Evolutionary conservation across 2,888 invertebrate species (phyloP), one percentile per base, ranked within the genome.

Genomic region (Acrobasis suavella): DNA sequence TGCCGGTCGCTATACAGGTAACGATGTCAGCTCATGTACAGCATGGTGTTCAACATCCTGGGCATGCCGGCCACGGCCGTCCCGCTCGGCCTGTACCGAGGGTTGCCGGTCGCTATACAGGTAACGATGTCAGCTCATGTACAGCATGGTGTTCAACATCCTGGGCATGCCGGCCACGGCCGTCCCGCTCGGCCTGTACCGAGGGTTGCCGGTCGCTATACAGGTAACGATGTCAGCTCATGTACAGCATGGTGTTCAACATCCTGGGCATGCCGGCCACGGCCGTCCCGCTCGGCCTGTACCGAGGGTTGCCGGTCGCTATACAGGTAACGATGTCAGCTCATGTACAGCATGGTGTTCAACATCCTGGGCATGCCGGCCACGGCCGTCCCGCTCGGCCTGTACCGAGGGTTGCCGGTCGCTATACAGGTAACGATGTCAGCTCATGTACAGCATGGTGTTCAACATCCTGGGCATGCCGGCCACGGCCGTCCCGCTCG

Each of bases 1-100:
- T 97, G 64, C 97, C 97, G 0, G 78, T 96, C 38, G 96, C 96
- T 10, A 86, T 97, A 67, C 97, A 97, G 91, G 95, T 97, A 69
- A 8, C 46, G 6, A 93, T 0, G 94, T n/a, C n/a, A 94, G 65
- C 93, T 94, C 50, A 79, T 93, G 59, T 96, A 96, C 87, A 91
- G 94, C 2, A 94, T 94, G 81, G 82, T 95, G 64, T 94, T 95
- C 79, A 97, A 97, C 86, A 86, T 95, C 3, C 89, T 96, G 1
- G 96, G 96, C 0, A 86, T 96, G 75, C 97, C 97, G 1, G 94
- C 95, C 15, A 95, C 96, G 2, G 94, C 95, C 67, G 95, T 96
- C 63, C 97, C 97, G 0, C 94, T 83, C 95, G 96, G 96, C 0
- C 73, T 95, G 1, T 89, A 93, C 67, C 74, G 0, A 74, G 93